These are phyloP conservation scores for Drosophila birchii DNA, from an alignment of 2,888 invertebrate genomes.

Conservation along the genomic window DNA sequence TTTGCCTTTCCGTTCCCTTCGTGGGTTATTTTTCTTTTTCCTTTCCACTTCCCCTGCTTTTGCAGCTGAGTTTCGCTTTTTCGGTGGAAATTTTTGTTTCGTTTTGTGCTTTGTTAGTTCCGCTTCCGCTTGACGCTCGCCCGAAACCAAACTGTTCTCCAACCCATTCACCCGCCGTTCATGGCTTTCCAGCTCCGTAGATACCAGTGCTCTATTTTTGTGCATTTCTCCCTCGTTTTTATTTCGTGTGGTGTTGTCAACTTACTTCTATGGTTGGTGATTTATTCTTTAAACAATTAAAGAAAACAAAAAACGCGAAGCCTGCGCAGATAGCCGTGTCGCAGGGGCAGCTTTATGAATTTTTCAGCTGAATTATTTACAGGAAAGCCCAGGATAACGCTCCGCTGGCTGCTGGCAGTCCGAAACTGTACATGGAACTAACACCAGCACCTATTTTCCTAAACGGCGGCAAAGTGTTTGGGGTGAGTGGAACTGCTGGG, in stretches of 20 bases:
- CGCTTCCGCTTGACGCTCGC: constrained; percentile 65
- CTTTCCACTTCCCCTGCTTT: constrained; percentile 32
- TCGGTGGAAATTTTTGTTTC: constrained; percentile 52
- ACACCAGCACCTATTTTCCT: constrained; percentile 1
- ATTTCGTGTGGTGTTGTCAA: constrained; percentile 73
- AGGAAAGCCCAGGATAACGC: constrained; percentile 65
- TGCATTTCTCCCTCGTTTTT: constrained; percentile 58
- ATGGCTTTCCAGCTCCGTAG: constrained; percentile 13
- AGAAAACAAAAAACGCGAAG: constrained; percentile 37
- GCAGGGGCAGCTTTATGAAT: constrained; percentile 65
- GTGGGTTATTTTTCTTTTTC: constrained; percentile 50
- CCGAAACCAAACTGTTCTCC: constrained; percentile 18
- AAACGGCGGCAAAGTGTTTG: constrained; percentile 8
- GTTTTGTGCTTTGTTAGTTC: constrained; percentile 81
- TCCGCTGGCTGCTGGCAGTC: constrained; percentile 44
- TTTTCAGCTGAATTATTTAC: constrained; percentile 75
- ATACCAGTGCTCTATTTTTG: constrained; percentile 53
- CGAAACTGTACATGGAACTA: constrained; percentile 7
- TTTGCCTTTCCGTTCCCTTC: constrained; percentile 74
- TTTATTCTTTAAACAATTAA: constrained; percentile 80
- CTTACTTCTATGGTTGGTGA: constrained; percentile 70
- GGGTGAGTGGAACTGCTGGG: background rate
- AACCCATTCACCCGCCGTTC: background rate
- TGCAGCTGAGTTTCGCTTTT: constrained; percentile 40
- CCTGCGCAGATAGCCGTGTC: constrained; percentile 32